phyloP scores from a whole-genome alignment of 1,140 invertebrate genomes.

The Coelopa frigida region DNA sequence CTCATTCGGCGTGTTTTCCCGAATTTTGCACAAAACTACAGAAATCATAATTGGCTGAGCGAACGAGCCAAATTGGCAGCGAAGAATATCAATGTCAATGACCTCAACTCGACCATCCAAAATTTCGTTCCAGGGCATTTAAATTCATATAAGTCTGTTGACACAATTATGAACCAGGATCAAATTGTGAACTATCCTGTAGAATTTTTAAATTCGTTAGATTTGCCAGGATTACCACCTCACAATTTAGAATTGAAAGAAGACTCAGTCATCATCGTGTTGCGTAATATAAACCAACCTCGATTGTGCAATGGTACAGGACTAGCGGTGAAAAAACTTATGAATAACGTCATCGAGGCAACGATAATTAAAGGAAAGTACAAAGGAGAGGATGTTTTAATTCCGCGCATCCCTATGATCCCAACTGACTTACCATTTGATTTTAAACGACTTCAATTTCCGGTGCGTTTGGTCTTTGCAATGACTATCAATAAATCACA shows the following conservation, averaged over 20 bases:
- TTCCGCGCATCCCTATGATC: slow-evolving; percentile 42
- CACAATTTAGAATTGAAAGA: slow-evolving; percentile 44
- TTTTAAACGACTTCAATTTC: slow-evolving; percentile 46
- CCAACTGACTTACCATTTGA: slow-evolving; percentile 17
- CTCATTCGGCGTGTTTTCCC: slow-evolving; percentile 19
- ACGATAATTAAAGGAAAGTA: slow-evolving; percentile 43
- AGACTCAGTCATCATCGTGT: slow-evolving; percentile 41
- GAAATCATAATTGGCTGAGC: slow-evolving; percentile 34
- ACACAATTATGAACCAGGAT: slow-evolving; percentile 34
- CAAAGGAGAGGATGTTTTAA: slow-evolving; percentile 45
- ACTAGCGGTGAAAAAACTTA: slow-evolving; percentile 41
- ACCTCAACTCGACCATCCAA: slow-evolving; percentile 33
- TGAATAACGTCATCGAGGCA: slow-evolving; percentile 45
- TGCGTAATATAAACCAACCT: slow-evolving; percentile 45
- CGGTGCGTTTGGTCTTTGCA: slow-evolving; percentile 46
- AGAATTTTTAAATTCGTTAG: slow-evolving; percentile 45
- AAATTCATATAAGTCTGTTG: slow-evolving; percentile 38
- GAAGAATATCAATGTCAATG: slow-evolving; percentile 36
- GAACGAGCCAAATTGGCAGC: slow-evolving; percentile 35
- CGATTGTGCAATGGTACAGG: slow-evolving; percentile 47
- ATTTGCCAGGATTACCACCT: slow-evolving; percentile 40
- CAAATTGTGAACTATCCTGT: slow-evolving; percentile 41
- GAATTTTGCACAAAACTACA: slow-evolving; percentile 40
- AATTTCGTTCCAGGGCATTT: slow-evolving; percentile 24
- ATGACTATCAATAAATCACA: slow-evolving; percentile 52